Evolutionary conservation across 53 echinoderm and acorn worm genomes (phyloP).

Genomic region (Henricia sp.): DNA sequence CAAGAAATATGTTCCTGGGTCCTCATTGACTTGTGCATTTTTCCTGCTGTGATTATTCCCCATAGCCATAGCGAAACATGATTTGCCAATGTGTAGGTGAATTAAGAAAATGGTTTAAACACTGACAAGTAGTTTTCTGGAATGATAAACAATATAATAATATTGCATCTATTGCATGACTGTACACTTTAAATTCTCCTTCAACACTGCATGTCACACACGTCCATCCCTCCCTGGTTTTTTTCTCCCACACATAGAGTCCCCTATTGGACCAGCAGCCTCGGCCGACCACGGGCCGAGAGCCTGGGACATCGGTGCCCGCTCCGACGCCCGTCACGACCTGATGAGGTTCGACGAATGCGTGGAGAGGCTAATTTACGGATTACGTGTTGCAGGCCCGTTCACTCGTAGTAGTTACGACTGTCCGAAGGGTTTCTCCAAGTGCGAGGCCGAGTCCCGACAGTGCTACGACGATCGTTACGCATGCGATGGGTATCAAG

Average conservation of each 20-base stretch:
- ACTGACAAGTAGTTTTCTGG: too few species aligned
- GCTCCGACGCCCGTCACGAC: slow-evolving; percentile 3
- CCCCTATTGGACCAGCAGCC: neutral
- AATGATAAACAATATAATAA: too few species aligned
- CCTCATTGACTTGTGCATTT: too few species aligned
- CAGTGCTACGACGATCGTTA: slow-evolving; percentile 53
- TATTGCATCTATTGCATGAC: too few species aligned
- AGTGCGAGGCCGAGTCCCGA: slow-evolving; percentile 29
- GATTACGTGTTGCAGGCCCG: slow-evolving; percentile 59
- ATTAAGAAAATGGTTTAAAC: too few species aligned
- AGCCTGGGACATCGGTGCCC: neutral
- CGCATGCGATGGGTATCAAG: slow-evolving; percentile 59
- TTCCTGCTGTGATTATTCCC: too few species aligned
- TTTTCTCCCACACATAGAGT: neutral
- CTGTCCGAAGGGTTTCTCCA: slow-evolving; percentile 25
- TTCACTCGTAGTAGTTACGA: slow-evolving; percentile 30
- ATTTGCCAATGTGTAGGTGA: too few species aligned
- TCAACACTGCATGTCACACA: slow-evolving; percentile 4
- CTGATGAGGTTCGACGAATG: slow-evolving; percentile 7
- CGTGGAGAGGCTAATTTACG: slow-evolving; percentile 34
- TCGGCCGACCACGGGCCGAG: neutral
- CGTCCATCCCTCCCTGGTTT: neutral
- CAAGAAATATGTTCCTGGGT: too few species aligned
- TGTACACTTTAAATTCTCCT: neutral
- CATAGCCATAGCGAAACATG: too few species aligned